phyloP scores from a whole-genome alignment of 92 coral and sea anemone species.

The Actinostola sp. region DNA sequence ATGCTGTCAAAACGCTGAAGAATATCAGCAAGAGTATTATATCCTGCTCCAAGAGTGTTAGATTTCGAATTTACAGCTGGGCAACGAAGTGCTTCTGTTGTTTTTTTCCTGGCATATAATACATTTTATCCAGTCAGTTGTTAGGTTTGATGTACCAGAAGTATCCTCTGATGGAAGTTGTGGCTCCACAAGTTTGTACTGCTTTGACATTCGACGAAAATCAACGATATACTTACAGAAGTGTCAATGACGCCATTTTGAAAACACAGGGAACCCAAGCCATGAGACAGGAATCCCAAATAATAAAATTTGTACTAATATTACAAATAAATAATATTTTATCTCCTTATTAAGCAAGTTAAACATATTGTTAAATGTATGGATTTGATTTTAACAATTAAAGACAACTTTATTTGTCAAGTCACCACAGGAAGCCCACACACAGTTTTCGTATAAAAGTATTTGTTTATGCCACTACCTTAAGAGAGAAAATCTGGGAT shows the following conservation, averaged over 20 bases:
- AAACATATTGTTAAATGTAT: no score
- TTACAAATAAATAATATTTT: no score
- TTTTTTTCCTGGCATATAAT: slow-evolving; percentile 45
- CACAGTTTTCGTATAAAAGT: no score
- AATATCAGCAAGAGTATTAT: slow-evolving; percentile 34
- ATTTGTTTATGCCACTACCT: no score
- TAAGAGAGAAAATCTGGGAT: no score
- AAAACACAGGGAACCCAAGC: slow-evolving; percentile 21
- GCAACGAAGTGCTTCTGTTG: slow-evolving; percentile 51
- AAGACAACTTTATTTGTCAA: no score
- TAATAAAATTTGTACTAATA: no score
- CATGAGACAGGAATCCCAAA: slow-evolving; percentile 10
- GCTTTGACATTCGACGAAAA: slow-evolving; percentile 34
- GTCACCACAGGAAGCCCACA: no score
- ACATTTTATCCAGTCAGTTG: slow-evolving; percentile 53
- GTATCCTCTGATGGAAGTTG: slow-evolving; percentile 9
- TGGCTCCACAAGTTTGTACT: slow-evolving; percentile 34
- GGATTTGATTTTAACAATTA: no score
- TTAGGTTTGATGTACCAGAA: slow-evolving; percentile 6
- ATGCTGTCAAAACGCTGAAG: slow-evolving; percentile 4
- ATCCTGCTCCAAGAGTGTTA: slow-evolving; percentile 33
- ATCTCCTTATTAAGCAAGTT: no score
- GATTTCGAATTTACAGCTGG: slow-evolving; percentile 45
- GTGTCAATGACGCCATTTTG: slow-evolving; percentile 7
- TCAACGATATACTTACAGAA: slow-evolving; percentile 12